Evolutionary conservation across 2,113 vertebrate genomes (phyloP), one percentile per base, ranked within the genome.

Genomic region (Daphoenositta chrysoptera): DNA sequence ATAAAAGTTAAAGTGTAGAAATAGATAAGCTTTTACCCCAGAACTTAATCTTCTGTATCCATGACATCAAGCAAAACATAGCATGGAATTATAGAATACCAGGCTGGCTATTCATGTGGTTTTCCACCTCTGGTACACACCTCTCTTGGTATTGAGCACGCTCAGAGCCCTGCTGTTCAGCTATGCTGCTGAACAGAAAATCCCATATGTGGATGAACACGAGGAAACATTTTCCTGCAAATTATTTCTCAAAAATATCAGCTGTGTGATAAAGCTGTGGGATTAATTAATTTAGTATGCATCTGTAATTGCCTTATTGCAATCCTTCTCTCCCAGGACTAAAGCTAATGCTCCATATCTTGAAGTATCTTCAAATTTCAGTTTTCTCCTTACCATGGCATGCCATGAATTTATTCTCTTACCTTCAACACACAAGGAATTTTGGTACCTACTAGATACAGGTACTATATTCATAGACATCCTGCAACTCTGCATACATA

Each of bases 281-380:
- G 95, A 96, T 94, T 94, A 93, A 92, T 95, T 97, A 97, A 93
- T 95, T 93, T 90, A 86, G 45, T 42, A 86, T 1, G 70, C 75
- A 83, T 80, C 60, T 93, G 22, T 94, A 90, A 94, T 81, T 95
- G 71, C 47, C 58, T 95, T 80, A 90, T 70, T 22, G 3, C 68
- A 90, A 73, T 81, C 42, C 48, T 58, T 54, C 58, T 93, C 94
- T 93, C 90, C 51, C 60, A 92, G 60, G 85, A 86, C 88, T 58
- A 73, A 86, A 45, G 57, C 21, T 77, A 86, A 93, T 9, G 1
- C 21, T 83, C 58, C 42, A 61, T 83, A 76, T n/a, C n/a, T 21
- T 30, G 28, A 92, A 79, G 26, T 17, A 35, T 39, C 54, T 83
- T 86, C 20, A 92, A 69, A 87, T 57, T 40, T 22, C n/a, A 44